Evolutionary conservation across 2,113 vertebrate genomes (phyloP), one percentile per base, ranked within the genome.

Genomic region (Dipodomys ordii): DNA sequence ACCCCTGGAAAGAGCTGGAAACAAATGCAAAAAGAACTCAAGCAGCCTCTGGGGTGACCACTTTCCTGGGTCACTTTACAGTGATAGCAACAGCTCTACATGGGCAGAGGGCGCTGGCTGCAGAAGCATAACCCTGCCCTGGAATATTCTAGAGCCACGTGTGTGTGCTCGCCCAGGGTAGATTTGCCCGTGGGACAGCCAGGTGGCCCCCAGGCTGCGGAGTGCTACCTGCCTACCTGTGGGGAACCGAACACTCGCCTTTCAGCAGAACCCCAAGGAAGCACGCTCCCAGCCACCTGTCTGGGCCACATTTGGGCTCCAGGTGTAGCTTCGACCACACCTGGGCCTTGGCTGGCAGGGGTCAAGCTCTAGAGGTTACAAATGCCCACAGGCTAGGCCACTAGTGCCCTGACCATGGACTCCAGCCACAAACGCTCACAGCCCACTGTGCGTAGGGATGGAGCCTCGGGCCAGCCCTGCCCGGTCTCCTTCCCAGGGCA

Each of bases 361-460:
- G 46, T 87, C 92, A 76, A 68, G 87, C 74, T 18, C 39, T 81
- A 74, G 69, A 39, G 67, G 90, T 72, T 78, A 91, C 83, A 68
- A 53, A 74, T 71, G 91, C 83, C 94, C 92, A 57, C 71, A 92
- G 93, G 83, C 90, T 92, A 1, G 7, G 86, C 89, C 78, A 53
- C 90, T 7, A 64, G 78, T 20, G 85, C 95, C 88, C 80, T 2
- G 25, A 28, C 53, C 53, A 57, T 2, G 4, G 12, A 74, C 60
- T 83, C 92, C 44, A 88, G 77, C 64, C 57, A 67, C 57, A 57
- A 92, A 92, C 53, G 78, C 69, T 9, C 1, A 1, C 30, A 74
- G 27, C 22, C 79, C 30, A n/a, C 20, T 9, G 39, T 76, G 90
- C 32, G n/a, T 49, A 77, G 69, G 22, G 25, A 85, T 32, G 35